Base-by-base conservation (phyloP, 2,113 vertebrate genomes). In the Nesoenas mayeri region DNA sequence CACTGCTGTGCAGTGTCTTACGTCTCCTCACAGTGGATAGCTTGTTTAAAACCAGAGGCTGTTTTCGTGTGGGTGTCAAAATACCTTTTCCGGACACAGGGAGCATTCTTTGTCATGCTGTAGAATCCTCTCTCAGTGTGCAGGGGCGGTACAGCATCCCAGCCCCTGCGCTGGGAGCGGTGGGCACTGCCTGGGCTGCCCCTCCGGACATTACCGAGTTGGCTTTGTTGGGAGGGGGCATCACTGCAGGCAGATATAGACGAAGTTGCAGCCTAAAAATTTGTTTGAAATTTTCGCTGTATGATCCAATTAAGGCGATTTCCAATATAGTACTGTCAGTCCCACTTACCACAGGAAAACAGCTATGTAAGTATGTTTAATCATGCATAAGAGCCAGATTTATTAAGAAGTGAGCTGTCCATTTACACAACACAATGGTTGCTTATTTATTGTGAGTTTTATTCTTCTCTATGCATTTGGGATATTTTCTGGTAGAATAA, bases 121-220 rank as follows among this genome's bases (percentile, higher is more conserved):
- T 71, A 3, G 40, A 81, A 38, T 54, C 11, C 6, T 16, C 34
- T 58, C 36, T 60, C 3, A 1, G 28, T 9, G 0, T 58, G 21
- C 9, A 40, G 47, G 79, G 29, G 22, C 18, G 4, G 67, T 67
- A 6, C 6, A 44, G 20, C 31, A 66, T 61, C 53, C 53, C 11
- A 17, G 0, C 4, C 1, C 1, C 8, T 18, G 9, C 20, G 1
- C 8, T 5, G 32, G 36, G 31, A 6, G 57, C 40, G 9, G 3
- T 9, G 19, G 64, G 32, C 51, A 22, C 20, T 32, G 42, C 58
- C 62, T 20, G n/a, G 71, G 48, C 28, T 1, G 0, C 51, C n/a
- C 19, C 14, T 32, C 8, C 10, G 51, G 61, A 2, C 3, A 0
- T 12, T 48, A 72, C 12, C 40, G 28, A 12, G 4, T 42, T 67